Percentiles rank a stretch among this genome's conserved stretches.
Conservation (phyloP, 2,113 vertebrate species). For the Fregata magnificens region DNA sequence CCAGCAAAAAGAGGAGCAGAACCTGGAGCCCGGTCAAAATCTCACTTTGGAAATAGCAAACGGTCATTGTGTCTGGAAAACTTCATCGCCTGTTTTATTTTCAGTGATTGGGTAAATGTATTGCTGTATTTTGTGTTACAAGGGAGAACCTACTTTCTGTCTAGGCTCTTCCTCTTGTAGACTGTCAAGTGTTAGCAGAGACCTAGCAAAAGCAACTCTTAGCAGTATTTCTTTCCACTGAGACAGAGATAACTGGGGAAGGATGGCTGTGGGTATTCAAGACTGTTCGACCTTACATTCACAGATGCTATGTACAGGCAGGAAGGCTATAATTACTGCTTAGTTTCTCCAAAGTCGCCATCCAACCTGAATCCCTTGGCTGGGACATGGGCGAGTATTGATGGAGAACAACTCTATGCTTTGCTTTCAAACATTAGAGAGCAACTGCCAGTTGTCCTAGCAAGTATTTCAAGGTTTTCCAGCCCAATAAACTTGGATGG, state of each 20-base stretch:
- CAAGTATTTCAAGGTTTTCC: neutral
- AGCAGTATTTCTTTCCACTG: neutral
- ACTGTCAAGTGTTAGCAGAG: neutral
- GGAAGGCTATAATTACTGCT: fast-evolving
- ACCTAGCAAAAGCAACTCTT: neutral
- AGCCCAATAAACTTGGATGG: neutral
- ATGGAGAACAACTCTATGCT: neutral
- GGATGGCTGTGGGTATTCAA: neutral
- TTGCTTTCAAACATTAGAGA: neutral
- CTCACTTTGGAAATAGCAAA: neutral
- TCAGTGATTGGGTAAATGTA: neutral
- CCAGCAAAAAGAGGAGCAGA: neutral
- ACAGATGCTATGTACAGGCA: fast-evolving
- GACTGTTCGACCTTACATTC: neutral
- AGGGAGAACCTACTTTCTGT: neutral
- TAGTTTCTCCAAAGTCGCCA: neutral
- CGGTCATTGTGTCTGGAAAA: neutral
- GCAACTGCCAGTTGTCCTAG: neutral
- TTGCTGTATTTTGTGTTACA: neutral
- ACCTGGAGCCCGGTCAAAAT: neutral
- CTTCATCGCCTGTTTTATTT: neutral
- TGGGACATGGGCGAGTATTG: neutral
- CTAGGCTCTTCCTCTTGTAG: neutral
- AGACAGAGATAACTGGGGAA: neutral
- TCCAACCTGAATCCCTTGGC: neutral